phyloP scores from a whole-genome alignment of 2,888 invertebrate species.

The Trachelus troglodyta region DNA sequence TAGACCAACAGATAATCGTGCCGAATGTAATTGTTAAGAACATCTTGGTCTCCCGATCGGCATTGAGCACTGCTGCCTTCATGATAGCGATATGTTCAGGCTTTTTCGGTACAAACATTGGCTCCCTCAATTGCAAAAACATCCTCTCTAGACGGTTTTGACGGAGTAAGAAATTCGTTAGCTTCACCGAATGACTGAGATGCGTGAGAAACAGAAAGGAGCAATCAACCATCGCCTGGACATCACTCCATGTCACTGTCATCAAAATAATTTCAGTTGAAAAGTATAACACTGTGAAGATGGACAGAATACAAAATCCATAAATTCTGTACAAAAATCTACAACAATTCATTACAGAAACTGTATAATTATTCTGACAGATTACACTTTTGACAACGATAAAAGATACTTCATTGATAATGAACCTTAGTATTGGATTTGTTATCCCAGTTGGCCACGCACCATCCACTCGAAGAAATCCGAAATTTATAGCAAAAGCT shows the following conservation, averaged over 20 bases:
- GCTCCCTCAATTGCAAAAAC: conserved; percentile 29
- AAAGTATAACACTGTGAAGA: conserved; percentile 6
- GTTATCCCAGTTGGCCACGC: conserved; percentile 23
- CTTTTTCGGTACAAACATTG: conserved; percentile 45
- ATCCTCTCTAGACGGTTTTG: conserved; percentile 25
- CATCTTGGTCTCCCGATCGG: conserved; percentile 38
- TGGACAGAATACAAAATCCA: no score
- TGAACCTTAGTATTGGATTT: conserved; percentile 15
- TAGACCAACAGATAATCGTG: conserved; percentile 53
- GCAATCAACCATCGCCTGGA: conserved; percentile 46
- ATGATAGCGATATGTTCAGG: conserved; percentile 40
- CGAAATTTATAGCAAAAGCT: conserved; percentile 20
- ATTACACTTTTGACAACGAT: no score
- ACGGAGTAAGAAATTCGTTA: conserved; percentile 20
- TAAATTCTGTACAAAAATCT: no score
- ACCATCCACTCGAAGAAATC: conserved; percentile 15
- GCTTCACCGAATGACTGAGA: conserved; percentile 26
- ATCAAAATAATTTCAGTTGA: conserved; percentile 66
- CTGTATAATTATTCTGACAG: no score
- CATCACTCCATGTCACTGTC: conserved; percentile 62
- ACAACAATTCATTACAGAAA: no score
- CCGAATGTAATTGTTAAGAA: conserved; percentile 43
- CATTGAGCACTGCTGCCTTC: conserved; percentile 36
- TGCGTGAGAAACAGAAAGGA: conserved; percentile 54
- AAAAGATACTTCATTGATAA: no score